Evolutionary conservation across 1,140 invertebrate genomes (phyloP).

Genomic region (Atta cephalotes): DNA sequence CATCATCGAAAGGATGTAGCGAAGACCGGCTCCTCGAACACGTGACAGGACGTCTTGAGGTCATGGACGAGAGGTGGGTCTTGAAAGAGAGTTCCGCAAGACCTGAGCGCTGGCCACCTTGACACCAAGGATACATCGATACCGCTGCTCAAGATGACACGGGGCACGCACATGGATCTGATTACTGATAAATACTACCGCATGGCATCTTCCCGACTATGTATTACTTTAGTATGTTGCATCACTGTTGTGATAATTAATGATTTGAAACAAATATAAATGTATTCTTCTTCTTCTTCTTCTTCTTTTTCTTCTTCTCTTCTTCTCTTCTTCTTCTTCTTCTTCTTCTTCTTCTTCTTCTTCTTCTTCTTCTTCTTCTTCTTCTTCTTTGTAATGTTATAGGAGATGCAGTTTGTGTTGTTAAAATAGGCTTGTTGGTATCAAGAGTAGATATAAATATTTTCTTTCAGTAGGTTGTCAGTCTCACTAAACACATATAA

Average conservation of each 20-base stretch:
- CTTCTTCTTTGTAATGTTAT: no score
- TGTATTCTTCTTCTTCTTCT: neutral
- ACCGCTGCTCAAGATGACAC: slow-evolving; percentile 19
- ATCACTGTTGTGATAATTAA: neutral
- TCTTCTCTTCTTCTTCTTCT: neutral
- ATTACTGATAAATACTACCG: slow-evolving; percentile 3
- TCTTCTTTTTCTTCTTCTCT: no score
- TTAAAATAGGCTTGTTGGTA: neutral
- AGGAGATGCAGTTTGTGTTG: neutral
- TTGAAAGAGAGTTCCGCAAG: slow-evolving; percentile 25
- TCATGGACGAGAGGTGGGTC: neutral
- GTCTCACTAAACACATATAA: neutral
- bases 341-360: neutral
- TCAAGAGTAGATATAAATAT: neutral
- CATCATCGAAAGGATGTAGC: slow-evolving; percentile 56
- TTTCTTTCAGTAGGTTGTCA: neutral
- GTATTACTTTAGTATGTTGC: neutral
- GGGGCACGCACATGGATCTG: neutral
- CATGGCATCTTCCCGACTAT: neutral
- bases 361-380: neutral
- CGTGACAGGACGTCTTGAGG: slow-evolving; percentile 78
- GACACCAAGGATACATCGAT: slow-evolving; percentile 18
- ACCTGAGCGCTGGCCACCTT: neutral
- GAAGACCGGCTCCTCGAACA: slow-evolving; percentile 62
- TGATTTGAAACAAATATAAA: neutral